A percentile compares a stretch with the other conserved stretches of the same genome.
Evolutionary conservation across 2,113 vertebrate species (phyloP).

Genomic region (Gobio gobio): DNA sequence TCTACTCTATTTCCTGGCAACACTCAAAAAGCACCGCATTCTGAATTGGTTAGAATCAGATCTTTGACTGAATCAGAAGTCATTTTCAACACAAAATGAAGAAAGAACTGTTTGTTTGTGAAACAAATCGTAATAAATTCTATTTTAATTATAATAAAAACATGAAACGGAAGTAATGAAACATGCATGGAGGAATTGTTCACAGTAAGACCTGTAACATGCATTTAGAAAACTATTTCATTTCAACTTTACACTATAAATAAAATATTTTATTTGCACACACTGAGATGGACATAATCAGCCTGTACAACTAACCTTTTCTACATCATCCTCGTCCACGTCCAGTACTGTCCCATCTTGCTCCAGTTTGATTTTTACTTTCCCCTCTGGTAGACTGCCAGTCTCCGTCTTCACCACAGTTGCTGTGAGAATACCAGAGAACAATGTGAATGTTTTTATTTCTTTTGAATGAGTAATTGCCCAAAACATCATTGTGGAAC

Average conservation of each 20-base stretch:
- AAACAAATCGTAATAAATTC: too few relatives aligned
- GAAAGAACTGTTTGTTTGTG: not conserved
- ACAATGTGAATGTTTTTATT: not conserved
- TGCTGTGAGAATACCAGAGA: conserved; percentile 71
- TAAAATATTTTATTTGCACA: not conserved
- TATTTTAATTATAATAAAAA: too few relatives aligned
- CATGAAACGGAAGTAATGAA: too few relatives aligned
- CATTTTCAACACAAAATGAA: not conserved
- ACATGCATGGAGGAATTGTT: not conserved
- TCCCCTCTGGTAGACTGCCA: conserved; percentile 85
- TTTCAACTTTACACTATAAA: not conserved
- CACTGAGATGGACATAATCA: too few relatives aligned
- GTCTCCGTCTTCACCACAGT: conserved; percentile 83
- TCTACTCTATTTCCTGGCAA: not conserved
- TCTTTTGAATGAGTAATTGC: not conserved
- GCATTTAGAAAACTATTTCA: not conserved
- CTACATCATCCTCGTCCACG: conserved; percentile 94
- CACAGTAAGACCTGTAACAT: not conserved
- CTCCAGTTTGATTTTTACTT: conserved; percentile 92
- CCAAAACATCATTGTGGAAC: not conserved
- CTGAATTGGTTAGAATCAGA: too few relatives aligned
- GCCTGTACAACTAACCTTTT: conserved; percentile 82
- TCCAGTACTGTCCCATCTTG: conserved; percentile 88
- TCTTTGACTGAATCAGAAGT: not conserved
- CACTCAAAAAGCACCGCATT: not conserved